Evolutionary conservation across 2,888 invertebrate genomes (phyloP).

Genomic region (Xestia c-nigrum): DNA sequence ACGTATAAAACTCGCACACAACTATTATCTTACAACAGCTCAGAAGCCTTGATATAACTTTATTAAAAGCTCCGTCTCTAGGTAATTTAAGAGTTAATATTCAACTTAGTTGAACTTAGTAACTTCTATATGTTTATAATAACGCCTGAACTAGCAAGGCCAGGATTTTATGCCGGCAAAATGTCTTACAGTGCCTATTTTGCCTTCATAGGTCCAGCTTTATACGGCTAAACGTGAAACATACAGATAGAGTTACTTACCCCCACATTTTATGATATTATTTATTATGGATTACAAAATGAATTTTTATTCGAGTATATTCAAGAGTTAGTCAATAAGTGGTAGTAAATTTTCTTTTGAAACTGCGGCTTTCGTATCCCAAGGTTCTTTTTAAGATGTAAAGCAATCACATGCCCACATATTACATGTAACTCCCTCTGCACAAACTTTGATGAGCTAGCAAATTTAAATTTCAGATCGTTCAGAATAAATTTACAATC

Average conservation of each 20-base stretch:
- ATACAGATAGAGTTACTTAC: neutral
- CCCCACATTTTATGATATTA: neutral
- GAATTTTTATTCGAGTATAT: slow-evolving; percentile 30
- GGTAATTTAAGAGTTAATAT: slow-evolving; percentile 54
- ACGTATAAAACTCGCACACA: neutral
- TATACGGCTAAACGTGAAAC: slow-evolving; percentile 11
- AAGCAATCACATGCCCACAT: slow-evolving; percentile 77
- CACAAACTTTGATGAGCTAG: slow-evolving; percentile 85
- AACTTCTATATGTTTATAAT: slow-evolving; percentile 40
- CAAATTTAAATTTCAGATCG: slow-evolving; percentile 88
- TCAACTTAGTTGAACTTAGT: slow-evolving; percentile 32
- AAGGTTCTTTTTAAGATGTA: slow-evolving; percentile 75
- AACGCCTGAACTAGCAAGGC: slow-evolving; percentile 45
- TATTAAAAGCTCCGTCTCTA: slow-evolving; percentile 40
- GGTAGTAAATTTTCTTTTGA: slow-evolving; percentile 66
- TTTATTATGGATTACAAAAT: neutral
- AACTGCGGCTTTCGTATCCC: slow-evolving; percentile 54
- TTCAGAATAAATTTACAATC: slow-evolving; percentile 86
- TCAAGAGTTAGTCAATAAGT: slow-evolving; percentile 59
- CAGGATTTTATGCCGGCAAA: slow-evolving; percentile 43
- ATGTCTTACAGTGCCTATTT: slow-evolving; percentile 30
- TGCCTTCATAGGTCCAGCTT: slow-evolving; percentile 28
- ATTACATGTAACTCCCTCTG: slow-evolving; percentile 74
- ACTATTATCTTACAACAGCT: neutral
- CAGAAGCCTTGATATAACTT: slow-evolving; percentile 13